These are phyloP conservation scores for Tokudaia muenninki DNA, from an alignment of 2,797 vertebrate species.

Conservation along the genomic window DNA sequence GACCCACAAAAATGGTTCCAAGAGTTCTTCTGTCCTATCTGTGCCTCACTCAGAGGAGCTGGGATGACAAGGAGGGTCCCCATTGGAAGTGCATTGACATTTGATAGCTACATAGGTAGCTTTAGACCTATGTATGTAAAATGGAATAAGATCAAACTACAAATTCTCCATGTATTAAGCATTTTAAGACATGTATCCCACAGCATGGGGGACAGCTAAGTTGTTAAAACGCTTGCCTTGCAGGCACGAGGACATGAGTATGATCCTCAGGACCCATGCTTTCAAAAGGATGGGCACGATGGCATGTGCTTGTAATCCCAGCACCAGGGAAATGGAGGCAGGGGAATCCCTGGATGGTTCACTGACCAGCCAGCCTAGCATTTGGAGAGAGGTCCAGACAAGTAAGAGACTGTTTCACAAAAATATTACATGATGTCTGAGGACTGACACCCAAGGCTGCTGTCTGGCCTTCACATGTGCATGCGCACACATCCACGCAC, in stretches of 20 bases:
- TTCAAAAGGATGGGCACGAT: background rate
- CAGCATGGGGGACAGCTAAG: background rate
- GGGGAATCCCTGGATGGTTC: background rate
- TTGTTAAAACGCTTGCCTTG: background rate
- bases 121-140: background rate
- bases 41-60: background rate
- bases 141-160: background rate
- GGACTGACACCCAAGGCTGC: no score
- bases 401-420: background rate
- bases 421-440: background rate
- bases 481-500: background rate
- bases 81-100: background rate
- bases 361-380: background rate
- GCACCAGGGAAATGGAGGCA: background rate
- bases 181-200: background rate
- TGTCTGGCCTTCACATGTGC: background rate
- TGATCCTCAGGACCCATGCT: background rate
- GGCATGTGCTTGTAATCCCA: background rate
- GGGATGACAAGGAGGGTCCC: background rate
- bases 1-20: background rate
- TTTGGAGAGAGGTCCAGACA: background rate
- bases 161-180: conserved; percentile 6
- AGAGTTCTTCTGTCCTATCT: background rate
- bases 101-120: background rate
- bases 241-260: no score